Conservation (phyloP, 2,888 invertebrate species). For the Drosophila acutilabella region DNA sequence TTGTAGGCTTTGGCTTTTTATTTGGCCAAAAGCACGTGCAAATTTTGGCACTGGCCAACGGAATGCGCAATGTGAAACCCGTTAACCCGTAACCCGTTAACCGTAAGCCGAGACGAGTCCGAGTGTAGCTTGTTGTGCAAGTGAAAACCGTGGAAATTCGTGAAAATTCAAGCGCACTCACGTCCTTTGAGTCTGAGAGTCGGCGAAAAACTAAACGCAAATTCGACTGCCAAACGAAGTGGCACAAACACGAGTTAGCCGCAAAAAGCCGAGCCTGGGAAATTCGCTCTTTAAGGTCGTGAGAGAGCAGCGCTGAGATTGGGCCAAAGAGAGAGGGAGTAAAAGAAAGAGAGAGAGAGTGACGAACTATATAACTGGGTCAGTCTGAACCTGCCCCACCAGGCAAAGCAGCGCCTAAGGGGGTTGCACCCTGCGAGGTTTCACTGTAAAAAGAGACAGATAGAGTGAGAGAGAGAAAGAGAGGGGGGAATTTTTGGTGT, state of each 20-base stretch:
- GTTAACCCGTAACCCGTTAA: neutral
- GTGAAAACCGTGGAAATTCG: neutral
- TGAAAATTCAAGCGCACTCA: slow-evolving; percentile 32
- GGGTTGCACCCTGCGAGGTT: neutral
- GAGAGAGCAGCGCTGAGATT: neutral
- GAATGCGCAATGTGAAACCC: slow-evolving; percentile 30
- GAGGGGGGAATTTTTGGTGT: slow-evolving; percentile 29
- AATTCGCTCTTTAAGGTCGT: slow-evolving; percentile 51
- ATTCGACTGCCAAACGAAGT: slow-evolving; percentile 3
- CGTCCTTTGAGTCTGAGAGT: slow-evolving; percentile 47
- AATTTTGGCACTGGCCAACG: slow-evolving; percentile 39
- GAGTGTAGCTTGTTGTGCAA: slow-evolving; percentile 10
- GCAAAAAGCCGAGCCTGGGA: slow-evolving; percentile 35
- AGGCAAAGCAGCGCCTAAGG: neutral
- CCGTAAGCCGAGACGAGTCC: neutral
- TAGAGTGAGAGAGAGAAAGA: slow-evolving; percentile 1
- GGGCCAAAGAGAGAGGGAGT: neutral
- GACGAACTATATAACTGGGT: slow-evolving; percentile 71
- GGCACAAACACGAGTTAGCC: neutral
- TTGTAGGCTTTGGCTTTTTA: neutral
- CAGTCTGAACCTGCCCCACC: slow-evolving; percentile 38
- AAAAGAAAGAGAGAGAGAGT: neutral
- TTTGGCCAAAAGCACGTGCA: slow-evolving; percentile 54
- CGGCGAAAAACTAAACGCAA: slow-evolving; percentile 51
- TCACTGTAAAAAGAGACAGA: slow-evolving; percentile 2